These are phyloP conservation scores for Lophotis ruficrista DNA, from an alignment of 2,113 vertebrate genomes.

Conservation along the genomic window DNA sequence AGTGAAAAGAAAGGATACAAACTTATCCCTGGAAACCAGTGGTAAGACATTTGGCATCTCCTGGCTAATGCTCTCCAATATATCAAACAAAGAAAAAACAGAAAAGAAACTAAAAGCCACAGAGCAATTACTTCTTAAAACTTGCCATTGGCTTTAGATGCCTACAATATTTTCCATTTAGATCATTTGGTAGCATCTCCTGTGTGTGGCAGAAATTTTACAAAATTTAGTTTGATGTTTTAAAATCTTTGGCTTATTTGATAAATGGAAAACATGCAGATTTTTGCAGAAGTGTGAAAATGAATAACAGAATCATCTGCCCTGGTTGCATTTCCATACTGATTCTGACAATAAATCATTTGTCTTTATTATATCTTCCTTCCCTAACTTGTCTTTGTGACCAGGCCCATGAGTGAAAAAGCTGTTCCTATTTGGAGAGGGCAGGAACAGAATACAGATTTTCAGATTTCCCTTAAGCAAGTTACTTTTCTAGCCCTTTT, in stretches of 20 bases:
- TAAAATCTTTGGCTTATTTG: background rate
- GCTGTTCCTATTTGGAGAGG: background rate
- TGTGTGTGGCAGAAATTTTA: background rate
- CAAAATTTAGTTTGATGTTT: background rate
- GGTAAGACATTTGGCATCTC: background rate
- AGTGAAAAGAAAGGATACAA: background rate
- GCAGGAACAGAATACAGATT: background rate
- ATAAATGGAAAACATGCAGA: background rate
- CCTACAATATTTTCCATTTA: background rate
- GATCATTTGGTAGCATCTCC: background rate
- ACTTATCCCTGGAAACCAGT: background rate
- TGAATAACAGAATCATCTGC: background rate
- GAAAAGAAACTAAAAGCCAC: background rate
- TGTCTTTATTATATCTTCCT: background rate
- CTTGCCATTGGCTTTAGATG: background rate
- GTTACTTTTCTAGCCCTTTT: background rate
- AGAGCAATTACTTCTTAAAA: background rate
- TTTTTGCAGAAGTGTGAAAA: slow-evolving; percentile 5
- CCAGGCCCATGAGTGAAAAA: background rate
- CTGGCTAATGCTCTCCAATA: background rate
- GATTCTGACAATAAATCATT: background rate
- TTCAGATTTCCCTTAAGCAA: background rate
- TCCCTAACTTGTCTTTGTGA: background rate
- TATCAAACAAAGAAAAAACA: background rate
- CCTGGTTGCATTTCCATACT: background rate